Evolutionary conservation across 2,113 vertebrate species (phyloP).

Genomic region (Loxodonta africana): DNA sequence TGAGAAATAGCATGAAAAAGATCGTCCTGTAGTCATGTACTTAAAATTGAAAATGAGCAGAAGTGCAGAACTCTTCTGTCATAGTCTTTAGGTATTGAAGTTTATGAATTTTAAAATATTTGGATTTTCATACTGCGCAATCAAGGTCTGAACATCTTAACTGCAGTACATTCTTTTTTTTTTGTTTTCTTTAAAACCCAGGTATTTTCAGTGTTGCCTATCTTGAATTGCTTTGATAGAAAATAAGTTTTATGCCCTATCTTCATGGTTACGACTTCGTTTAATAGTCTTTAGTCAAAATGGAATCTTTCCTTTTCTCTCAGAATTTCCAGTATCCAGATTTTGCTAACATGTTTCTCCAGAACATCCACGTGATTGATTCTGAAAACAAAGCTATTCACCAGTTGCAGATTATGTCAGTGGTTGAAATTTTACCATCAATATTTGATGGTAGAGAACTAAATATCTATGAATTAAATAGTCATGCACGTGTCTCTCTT

Average conservation of each 20-base stretch:
- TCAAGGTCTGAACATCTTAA: not conserved
- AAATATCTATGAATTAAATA: not conserved
- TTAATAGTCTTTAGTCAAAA: not conserved
- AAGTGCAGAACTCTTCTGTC: conserved; percentile 76
- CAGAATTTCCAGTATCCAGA: not conserved
- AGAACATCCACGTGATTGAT: not conserved
- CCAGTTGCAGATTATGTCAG: not conserved
- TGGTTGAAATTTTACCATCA: not conserved
- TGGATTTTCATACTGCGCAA: not conserved
- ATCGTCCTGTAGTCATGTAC: conserved; percentile 77
- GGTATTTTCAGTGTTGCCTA: conserved; percentile 1
- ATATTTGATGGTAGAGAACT: not conserved
- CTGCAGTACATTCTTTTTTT: not conserved
- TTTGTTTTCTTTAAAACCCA: not conserved
- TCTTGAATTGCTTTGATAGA: conserved; percentile 22
- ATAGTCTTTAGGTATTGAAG: conserved; percentile 2
- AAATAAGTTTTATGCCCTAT: not conserved
- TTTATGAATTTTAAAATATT: conserved; percentile 48
- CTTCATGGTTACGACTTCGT: not conserved
- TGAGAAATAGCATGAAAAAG: conserved; percentile 82
- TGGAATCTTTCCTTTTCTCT: not conserved
- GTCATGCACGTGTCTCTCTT: not conserved
- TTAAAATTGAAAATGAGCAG: conserved; percentile 85
- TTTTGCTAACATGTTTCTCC: not conserved
- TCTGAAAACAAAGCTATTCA: not conserved